A percentile compares a stretch with the other conserved stretches of the same genome.
phyloP scores from a whole-genome alignment of 1,140 invertebrate genomes.

The Bombus cullumanus region DNA sequence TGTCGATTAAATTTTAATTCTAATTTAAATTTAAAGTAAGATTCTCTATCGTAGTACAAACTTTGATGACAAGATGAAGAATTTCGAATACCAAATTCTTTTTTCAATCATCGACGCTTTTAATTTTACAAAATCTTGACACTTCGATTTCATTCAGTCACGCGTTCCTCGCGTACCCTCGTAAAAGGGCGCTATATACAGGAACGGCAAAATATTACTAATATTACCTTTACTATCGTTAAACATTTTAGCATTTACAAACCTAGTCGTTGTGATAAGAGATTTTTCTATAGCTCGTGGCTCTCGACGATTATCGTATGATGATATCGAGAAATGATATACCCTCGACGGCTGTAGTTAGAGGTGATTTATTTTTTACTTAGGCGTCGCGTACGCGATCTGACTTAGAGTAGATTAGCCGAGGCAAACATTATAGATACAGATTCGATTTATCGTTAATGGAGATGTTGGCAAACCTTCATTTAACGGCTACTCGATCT shows the following conservation, averaged over 20 bases:
- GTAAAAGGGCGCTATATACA: not conserved
- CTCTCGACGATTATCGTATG: not conserved
- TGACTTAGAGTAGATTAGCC: conserved; percentile 51
- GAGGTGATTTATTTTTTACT: conserved; percentile 65
- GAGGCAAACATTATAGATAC: not conserved
- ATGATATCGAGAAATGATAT: not conserved
- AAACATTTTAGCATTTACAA: conserved; percentile 54
- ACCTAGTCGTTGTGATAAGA: conserved; percentile 57
- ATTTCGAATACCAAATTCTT: not conserved
- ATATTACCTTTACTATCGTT: conserved; percentile 9
- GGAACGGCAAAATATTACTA: not conserved
- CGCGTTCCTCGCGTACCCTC: no score
- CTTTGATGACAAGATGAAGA: not conserved
- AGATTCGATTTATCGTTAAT: conserved; percentile 36
- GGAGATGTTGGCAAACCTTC: conserved; percentile 67
- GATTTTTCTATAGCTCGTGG: conserved; percentile 41
- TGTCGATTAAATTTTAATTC: no score
- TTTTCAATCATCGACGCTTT: not conserved
- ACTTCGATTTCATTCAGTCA: not conserved
- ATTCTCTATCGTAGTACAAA: no score
- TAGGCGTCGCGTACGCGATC: conserved; percentile 53
- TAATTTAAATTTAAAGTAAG: no score
- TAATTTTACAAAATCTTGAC: not conserved
- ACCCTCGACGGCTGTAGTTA: conserved; percentile 42
- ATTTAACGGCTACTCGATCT: conserved; percentile 47